Evolutionary conservation across 2,113 vertebrate species (phyloP).

Genomic region (Haemorhous mexicanus): DNA sequence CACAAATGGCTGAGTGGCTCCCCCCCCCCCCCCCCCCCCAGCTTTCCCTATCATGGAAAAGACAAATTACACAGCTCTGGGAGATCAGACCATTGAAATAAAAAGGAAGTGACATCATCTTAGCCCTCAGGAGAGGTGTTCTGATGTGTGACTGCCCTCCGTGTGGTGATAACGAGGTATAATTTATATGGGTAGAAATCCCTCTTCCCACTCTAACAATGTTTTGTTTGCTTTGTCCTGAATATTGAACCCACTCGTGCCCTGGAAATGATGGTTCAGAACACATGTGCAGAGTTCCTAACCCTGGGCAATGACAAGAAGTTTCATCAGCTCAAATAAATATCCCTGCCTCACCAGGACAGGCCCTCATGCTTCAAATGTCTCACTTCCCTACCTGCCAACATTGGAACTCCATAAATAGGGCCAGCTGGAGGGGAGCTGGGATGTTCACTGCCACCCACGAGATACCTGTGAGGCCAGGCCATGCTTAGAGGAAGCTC

Average conservation of each 20-base stretch:
- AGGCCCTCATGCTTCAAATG: not conserved
- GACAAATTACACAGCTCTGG: not conserved
- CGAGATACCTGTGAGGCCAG: not conserved
- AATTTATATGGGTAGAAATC: conserved; percentile 40
- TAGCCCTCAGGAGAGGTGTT: not conserved
- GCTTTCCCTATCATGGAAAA: not conserved
- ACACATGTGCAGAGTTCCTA: not conserved
- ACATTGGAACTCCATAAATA: not conserved
- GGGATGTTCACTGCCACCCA: not conserved
- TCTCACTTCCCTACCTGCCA: conserved; percentile 48
- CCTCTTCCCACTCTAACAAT: not conserved
- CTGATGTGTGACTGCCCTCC: not conserved
- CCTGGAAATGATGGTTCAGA: not conserved
- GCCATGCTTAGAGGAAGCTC: not conserved
- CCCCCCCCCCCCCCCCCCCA: not conserved
- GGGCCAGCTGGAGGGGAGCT: not conserved
- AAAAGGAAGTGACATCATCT: not conserved
- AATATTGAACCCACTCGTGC: not conserved
- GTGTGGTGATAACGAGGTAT: not conserved
- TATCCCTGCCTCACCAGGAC: not conserved
- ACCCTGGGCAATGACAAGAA: conserved; percentile 1
- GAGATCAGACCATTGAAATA: not conserved
- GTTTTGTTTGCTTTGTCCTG: conserved; percentile 27
- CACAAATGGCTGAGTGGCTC: not conserved
- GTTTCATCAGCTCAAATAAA: conserved; percentile 41